A percentile compares a stretch with the other conserved stretches of the same genome.
phyloP scores from a whole-genome alignment of 2,113 vertebrate genomes.

The Syrrhaptes paradoxus region DNA sequence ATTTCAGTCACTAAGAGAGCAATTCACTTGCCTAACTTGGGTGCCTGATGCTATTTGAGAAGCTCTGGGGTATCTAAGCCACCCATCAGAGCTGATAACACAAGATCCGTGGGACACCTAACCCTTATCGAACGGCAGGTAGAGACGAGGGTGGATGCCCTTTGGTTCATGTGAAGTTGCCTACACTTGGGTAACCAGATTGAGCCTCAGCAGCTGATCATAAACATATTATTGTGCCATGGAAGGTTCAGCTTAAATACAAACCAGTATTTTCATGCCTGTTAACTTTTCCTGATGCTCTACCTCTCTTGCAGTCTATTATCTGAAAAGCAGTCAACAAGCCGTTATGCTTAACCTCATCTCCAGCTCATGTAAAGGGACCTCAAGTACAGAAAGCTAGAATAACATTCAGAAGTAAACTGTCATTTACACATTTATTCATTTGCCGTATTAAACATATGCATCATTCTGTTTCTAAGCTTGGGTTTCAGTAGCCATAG shows the following conservation, averaged over 20 bases:
- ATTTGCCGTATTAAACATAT: neutral
- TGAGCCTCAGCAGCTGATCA: neutral
- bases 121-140: neutral
- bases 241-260: neutral
- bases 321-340: neutral
- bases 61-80: neutral
- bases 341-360: neutral
- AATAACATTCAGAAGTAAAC: neutral
- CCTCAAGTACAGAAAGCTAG: neutral
- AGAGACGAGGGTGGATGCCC: neutral
- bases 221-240: neutral
- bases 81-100: neutral
- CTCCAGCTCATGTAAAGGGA: neutral
- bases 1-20: neutral
- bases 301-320: neutral
- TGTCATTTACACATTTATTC: neutral
- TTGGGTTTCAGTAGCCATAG: conserved; percentile 45
- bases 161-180: neutral
- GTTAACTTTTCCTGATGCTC: neutral
- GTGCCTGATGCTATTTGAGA: neutral
- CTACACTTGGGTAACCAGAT: neutral
- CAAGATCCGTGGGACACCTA: neutral
- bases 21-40: neutral
- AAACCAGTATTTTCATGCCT: neutral
- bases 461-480: neutral